Base-by-base conservation (phyloP, 2,888 invertebrate genomes). In the Lacanobia wlatinum region DNA sequence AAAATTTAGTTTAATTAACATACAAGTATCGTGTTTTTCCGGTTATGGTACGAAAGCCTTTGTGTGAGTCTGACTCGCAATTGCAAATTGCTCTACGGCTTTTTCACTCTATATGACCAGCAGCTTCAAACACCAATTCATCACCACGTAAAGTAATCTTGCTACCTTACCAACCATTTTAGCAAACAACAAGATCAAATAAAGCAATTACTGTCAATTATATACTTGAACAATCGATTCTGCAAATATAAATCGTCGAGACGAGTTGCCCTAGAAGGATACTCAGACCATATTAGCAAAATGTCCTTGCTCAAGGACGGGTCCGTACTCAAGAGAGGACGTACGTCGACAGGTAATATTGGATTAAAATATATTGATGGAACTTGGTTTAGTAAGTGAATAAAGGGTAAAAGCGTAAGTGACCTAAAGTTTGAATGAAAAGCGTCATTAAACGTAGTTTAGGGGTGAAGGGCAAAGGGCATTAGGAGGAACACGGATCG, bases 261-360 rank as follows among this genome's bases (percentile, higher is more conserved):
- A 69, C 77, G 3, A 52, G 23, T 16, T 58, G 1, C 58, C 69
- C 0, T 69, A 76, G 23, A 69, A 21, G 77, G 77, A 18, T 21
- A 14, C 21, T 10, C 56, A 16, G 16, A 12, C 73, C 68, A 52
- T 76, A 23, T 68, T 23, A 50, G 73, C 34, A 28, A n/a, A 21
- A 43, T 28, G 69, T 46, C 76, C 77, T 73, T 76, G 21, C 0
- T 0, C 43, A 76, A 73, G 77, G 73, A 46, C 73, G 23, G 43
- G n/a, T n/a, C 21, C 7, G 9, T 7, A 46, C 34, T 34, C 43
- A 34, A n/a, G 38, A 5, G 5, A 28, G 34, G 16, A 21, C 21
- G 40, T 8, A 59, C 8, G 14, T 16, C 16, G n/a, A 34, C 43
- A 23, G 14, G 38, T 72, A 23, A 56, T 23, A 34, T 18, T 18